These are phyloP conservation scores for Sisor rabdophorus DNA, from an alignment of 2,113 vertebrate genomes.

Conservation along the genomic window DNA sequence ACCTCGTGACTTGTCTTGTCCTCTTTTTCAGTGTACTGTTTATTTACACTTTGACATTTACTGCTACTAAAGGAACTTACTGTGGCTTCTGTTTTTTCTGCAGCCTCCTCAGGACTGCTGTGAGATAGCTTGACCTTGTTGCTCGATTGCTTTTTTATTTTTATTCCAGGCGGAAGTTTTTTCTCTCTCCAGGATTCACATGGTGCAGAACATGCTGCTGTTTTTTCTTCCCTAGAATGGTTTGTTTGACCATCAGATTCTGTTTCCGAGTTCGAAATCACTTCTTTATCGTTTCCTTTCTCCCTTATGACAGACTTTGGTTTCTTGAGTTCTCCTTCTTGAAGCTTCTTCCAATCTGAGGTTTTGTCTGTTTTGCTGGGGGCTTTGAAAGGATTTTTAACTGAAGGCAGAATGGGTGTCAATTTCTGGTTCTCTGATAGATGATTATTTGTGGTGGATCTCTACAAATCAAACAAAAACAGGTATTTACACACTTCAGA, in stretches of 20 bases:
- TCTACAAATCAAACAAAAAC: conserved; percentile 56
- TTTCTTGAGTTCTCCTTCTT: conserved; percentile 29
- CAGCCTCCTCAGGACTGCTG: neutral
- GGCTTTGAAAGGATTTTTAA: conserved; percentile 85
- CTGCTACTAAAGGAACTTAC: neutral
- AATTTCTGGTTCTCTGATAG: conserved; percentile 37
- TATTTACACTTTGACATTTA: neutral
- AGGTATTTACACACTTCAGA: neutral
- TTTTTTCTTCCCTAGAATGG: neutral
- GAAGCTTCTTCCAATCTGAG: conserved; percentile 62
- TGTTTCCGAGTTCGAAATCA: neutral
- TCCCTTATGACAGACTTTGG: neutral
- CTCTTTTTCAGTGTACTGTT: conserved; percentile 20
- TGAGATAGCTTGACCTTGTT: conserved; percentile 47
- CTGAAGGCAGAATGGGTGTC: conserved; percentile 50
- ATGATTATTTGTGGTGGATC: conserved; percentile 56
- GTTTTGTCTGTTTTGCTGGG: conserved; percentile 60
- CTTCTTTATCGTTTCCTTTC: neutral
- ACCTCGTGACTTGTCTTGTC: neutral
- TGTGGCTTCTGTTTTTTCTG: neutral
- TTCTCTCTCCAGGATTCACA: conserved; percentile 51
- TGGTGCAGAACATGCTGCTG: neutral
- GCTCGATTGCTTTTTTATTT: conserved; percentile 59
- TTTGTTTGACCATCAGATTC: conserved; percentile 23
- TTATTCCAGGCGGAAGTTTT: conserved; percentile 59